Evolutionary conservation across 2,113 vertebrate genomes (phyloP), one percentile per base, ranked within the genome.

Genomic region (Takifugu flavidus): DNA sequence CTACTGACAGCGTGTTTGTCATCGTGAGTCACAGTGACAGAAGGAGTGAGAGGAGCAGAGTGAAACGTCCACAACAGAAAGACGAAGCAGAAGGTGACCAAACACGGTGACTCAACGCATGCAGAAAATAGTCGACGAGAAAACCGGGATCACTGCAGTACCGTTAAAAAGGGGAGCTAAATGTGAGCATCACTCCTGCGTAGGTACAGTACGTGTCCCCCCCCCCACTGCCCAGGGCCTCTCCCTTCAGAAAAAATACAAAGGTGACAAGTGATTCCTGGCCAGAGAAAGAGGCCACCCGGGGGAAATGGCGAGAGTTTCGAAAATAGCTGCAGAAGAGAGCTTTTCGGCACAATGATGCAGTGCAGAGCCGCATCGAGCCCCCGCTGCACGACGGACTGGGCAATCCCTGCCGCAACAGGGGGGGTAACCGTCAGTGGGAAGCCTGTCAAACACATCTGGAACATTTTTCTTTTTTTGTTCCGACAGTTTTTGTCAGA

Each of bases 231-330:
- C 65, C 54, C 56, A 56, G 54, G 50, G 49, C 29, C 45, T 79
- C 50, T 49, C 62, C 70, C 70, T 84, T 74, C 67, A 56, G 78
- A 66, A 75, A 70, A 79, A 83, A 82, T 66, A 20, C 20, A 75
- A 59, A 72, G 70, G 79, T 82, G 86, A 82, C 83, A 81, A 77
- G 74, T 62, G 71, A 84, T 77, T 78, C 53, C 67, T 56, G 65
- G 63, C 53, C 74, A 68, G 77, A 86, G 81, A 86, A 85, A 85
- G 73, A 65, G 54, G 64, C 83, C 67, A 67, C 70, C 61, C 7
- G 2, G 6, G 34, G 34, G 34, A 43, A 6, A 0, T 77, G 79
- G 77, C 72, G 20, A 65, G 63, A 0, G 53, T 52, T 70, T 82
- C 46, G 46, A 64, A 82, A 88, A 85, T 77, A 82, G 82, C 70